phyloP scores from a whole-genome alignment of 2,113 vertebrate species.

The Labeo catla region DNA sequence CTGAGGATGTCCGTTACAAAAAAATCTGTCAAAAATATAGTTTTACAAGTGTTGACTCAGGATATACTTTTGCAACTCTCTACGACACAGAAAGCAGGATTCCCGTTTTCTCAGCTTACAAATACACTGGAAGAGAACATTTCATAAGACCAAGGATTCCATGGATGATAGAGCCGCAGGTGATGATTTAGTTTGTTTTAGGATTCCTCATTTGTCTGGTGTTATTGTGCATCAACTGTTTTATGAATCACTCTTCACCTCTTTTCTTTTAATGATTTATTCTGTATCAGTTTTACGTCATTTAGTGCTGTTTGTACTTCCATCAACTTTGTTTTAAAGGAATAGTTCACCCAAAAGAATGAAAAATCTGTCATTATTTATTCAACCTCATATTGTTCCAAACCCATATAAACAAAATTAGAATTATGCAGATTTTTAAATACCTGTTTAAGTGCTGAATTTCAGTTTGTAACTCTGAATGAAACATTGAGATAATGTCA shows the following conservation, averaged over 20 bases:
- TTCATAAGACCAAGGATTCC: neutral
- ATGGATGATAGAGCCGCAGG: neutral
- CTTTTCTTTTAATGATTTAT: neutral
- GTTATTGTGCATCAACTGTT: no score
- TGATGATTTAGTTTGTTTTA: neutral
- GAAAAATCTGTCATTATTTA: no score
- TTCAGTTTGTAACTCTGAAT: no score
- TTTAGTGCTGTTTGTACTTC: no score
- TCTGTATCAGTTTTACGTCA: neutral
- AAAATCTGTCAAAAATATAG: slow-evolving; percentile 1
- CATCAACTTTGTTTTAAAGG: no score
- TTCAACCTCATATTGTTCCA: no score
- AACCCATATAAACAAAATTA: no score
- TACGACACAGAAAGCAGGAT: neutral
- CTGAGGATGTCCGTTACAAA: neutral
- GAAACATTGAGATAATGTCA: no score
- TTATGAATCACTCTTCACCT: no score
- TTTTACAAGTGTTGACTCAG: neutral
- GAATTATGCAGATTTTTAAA: no score
- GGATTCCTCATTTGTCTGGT: neutral
- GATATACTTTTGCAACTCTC: neutral
- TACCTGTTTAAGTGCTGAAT: no score
- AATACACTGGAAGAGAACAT: neutral
- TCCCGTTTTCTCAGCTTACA: neutral
- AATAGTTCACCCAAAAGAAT: no score